Evolutionary conservation across 2,888 invertebrate genomes (phyloP).

Genomic region (Teleiodes luculella): DNA sequence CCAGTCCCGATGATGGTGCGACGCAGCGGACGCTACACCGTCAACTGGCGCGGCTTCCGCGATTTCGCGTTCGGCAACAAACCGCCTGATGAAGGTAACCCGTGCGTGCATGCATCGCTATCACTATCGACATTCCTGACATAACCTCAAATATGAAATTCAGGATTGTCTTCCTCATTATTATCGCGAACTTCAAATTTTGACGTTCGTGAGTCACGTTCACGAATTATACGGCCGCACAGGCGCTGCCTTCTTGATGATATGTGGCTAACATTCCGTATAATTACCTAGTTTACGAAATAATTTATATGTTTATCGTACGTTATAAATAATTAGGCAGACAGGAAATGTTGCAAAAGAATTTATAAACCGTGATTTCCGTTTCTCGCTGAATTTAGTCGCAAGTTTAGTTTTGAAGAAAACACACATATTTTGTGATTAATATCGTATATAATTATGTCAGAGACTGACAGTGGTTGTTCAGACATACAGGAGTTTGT

Average conservation of each 20-base stretch:
- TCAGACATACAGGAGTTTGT: neutral
- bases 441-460: neutral
- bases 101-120: constrained; percentile 7
- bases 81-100: constrained; percentile 68
- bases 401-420: neutral
- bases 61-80: constrained; percentile 69
- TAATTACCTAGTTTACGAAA: neutral
- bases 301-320: neutral
- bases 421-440: neutral
- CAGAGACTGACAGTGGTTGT: neutral
- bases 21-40: constrained; percentile 74
- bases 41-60: constrained; percentile 73
- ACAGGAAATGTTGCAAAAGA: neutral
- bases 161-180: constrained; percentile 3
- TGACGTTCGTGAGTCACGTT: constrained; percentile 10
- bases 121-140: constrained; percentile 23
- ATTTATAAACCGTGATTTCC: neutral
- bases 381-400: neutral
- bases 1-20: constrained; percentile 68
- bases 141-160: constrained; percentile 45
- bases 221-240: constrained; percentile 5
- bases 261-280: neutral
- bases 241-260: neutral
- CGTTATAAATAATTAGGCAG: neutral
- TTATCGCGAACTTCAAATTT: constrained; percentile 3